phyloP scores from a whole-genome alignment of 2,888 invertebrate species.

The Pecten maximus region DNA sequence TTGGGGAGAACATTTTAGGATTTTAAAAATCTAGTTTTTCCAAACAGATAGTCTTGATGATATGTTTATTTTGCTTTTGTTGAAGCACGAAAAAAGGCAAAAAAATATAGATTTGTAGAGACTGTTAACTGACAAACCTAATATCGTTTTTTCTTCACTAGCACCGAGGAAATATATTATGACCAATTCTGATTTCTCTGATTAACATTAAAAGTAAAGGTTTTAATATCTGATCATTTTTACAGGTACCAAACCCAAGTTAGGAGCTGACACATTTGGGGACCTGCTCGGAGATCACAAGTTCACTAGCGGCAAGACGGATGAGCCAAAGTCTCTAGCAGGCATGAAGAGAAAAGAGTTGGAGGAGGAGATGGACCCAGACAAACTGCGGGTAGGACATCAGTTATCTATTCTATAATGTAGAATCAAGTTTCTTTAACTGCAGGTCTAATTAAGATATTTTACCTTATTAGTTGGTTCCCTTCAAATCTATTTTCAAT shows the following conservation, averaged over 20 bases:
- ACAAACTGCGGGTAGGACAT: constrained; percentile 89
- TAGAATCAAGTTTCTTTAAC: neutral
- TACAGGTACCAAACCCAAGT: constrained; percentile 79
- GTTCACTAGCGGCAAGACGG: constrained; percentile 87
- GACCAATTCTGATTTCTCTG: neutral
- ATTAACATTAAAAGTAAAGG: neutral
- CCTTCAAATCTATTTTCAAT: no score
- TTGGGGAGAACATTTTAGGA: no score
- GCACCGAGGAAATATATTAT: no score
- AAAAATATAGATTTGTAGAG: no score
- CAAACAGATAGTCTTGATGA: no score
- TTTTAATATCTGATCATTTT: neutral
- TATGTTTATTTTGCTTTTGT: no score
- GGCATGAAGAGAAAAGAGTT: constrained; percentile 95
- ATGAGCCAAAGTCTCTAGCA: constrained; percentile 92
- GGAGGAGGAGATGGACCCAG: constrained; percentile 94
- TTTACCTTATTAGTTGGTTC: no score
- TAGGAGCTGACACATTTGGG: constrained; percentile 90
- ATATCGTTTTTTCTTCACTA: no score
- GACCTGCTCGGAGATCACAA: constrained; percentile 95
- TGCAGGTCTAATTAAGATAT: no score
- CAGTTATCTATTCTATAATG: neutral
- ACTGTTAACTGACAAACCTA: no score
- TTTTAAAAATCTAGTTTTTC: no score
- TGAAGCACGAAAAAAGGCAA: no score